phyloP scores from a whole-genome alignment of 2,888 invertebrate genomes.

The Apamea monoglypha region DNA sequence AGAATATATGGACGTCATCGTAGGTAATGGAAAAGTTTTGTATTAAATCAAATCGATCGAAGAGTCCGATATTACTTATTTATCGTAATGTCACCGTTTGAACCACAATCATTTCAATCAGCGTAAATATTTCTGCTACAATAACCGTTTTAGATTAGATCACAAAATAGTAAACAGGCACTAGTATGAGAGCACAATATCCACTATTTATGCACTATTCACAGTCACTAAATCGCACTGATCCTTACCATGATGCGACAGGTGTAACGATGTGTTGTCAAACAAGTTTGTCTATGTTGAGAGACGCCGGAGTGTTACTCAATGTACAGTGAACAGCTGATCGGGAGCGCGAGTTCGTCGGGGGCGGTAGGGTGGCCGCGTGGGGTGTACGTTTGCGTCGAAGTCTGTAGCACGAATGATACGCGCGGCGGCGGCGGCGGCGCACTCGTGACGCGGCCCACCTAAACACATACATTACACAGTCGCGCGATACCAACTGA shows the following conservation, averaged over 20 bases:
- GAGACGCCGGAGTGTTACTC: constrained; percentile 69
- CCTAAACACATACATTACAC: constrained; percentile 80
- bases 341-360: constrained; percentile 77
- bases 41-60: constrained; percentile 43
- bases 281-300: constrained; percentile 73
- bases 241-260: constrained; percentile 86
- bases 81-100: constrained; percentile 41
- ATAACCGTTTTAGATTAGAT: constrained; percentile 51
- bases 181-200: constrained; percentile 71
- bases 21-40: constrained; percentile 43
- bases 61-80: constrained; percentile 37
- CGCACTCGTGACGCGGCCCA: constrained; percentile 85
- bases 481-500: constrained; percentile 78
- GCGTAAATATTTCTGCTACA: constrained; percentile 41
- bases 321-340: constrained; percentile 82
- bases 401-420: constrained; percentile 87
- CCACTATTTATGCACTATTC: constrained; percentile 78
- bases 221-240: constrained; percentile 80
- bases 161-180: constrained; percentile 70
- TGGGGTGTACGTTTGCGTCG: constrained; percentile 81
- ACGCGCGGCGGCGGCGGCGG: constrained; percentile 82
- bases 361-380: constrained; percentile 74
- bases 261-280: constrained; percentile 73
- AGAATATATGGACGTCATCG: constrained; percentile 40
- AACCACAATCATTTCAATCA: constrained; percentile 43